These are phyloP conservation scores for Xestia c-nigrum DNA, from an alignment of 2,888 invertebrate species.

Conservation along the genomic window DNA sequence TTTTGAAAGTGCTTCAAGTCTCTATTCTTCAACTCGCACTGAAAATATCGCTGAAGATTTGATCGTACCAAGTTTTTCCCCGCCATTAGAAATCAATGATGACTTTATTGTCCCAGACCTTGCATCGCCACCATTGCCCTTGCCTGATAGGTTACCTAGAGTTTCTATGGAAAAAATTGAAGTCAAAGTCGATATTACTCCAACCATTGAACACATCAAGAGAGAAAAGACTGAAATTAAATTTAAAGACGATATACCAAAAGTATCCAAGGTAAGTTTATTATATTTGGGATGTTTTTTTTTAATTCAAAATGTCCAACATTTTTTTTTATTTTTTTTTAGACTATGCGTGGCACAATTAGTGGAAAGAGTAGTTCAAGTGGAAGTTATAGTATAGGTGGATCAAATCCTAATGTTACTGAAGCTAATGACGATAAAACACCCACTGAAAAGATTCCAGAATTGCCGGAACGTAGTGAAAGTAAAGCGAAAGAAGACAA, in stretches of 20 bases:
- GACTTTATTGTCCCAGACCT: constrained; percentile 87
- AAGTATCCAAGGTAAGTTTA: constrained; percentile 72
- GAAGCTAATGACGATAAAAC: constrained; percentile 79
- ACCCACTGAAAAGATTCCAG: constrained; percentile 77
- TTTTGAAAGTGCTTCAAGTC: constrained; percentile 96
- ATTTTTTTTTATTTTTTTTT: constrained; percentile 34
- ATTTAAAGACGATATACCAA: constrained; percentile 80
- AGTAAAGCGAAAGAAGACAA: constrained; percentile 75
- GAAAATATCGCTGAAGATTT: constrained; percentile 92
- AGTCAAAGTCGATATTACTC: constrained; percentile 84
- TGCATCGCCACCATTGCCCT: constrained; percentile 86
- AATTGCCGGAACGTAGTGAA: constrained; percentile 76
- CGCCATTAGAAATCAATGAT: constrained; percentile 89
- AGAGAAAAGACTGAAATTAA: constrained; percentile 89
- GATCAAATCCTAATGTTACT: constrained; percentile 86
- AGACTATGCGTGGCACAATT: constrained; percentile 81
- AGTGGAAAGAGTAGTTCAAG: constrained; percentile 89
- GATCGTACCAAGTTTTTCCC: constrained; percentile 91
- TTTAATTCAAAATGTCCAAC: background rate
- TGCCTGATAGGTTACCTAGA: constrained; percentile 83
- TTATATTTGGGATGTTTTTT: background rate
- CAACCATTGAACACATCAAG: constrained; percentile 79
- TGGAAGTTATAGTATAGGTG: constrained; percentile 88
- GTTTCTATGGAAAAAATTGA: constrained; percentile 83
- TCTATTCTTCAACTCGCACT: constrained; percentile 94